Percentiles rank a stretch among this genome's conserved stretches.
phyloP scores from a whole-genome alignment of 2,888 invertebrate genomes.

The Trachelus tabidus region DNA sequence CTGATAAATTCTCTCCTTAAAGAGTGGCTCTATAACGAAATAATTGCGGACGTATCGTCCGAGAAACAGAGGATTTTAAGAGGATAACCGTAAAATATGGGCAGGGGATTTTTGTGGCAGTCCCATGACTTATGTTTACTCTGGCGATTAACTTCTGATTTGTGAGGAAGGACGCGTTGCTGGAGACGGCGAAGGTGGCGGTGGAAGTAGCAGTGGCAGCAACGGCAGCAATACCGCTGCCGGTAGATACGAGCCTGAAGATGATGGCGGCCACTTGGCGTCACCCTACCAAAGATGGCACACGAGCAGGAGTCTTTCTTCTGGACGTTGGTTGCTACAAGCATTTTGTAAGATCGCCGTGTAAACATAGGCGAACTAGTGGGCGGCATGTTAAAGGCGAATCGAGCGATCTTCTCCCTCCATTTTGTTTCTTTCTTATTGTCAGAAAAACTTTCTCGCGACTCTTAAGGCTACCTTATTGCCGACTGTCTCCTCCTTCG shows the following conservation, averaged over 20 bases:
- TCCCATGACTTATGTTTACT: background rate
- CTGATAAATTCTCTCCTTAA: slow-evolving; percentile 4
- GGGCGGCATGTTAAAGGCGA: slow-evolving; percentile 1
- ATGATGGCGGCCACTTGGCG: too few species aligned
- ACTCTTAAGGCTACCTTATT: too few species aligned
- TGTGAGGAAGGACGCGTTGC: background rate
- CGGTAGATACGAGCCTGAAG: too few species aligned
- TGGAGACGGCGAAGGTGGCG: background rate
- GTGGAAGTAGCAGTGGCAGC: too few species aligned
- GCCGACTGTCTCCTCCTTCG: too few species aligned
- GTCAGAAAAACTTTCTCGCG: too few species aligned
- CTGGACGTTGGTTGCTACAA: too few species aligned
- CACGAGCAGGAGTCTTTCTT: too few species aligned
- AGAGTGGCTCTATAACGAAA: background rate
- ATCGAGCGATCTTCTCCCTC: background rate
- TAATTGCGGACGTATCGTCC: background rate
- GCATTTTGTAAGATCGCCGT: background rate
- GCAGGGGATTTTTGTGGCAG: background rate
- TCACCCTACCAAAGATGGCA: too few species aligned
- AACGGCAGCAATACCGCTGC: too few species aligned
- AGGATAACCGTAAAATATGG: slow-evolving; percentile 2
- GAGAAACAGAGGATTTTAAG: slow-evolving; percentile 3
- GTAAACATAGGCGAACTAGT: background rate
- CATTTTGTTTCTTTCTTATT: too few species aligned
- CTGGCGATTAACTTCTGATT: slow-evolving; percentile 3